Evolutionary conservation across 2,797 vertebrate genomes (phyloP).

Genomic region (Scolopax bukidnonensis): DNA sequence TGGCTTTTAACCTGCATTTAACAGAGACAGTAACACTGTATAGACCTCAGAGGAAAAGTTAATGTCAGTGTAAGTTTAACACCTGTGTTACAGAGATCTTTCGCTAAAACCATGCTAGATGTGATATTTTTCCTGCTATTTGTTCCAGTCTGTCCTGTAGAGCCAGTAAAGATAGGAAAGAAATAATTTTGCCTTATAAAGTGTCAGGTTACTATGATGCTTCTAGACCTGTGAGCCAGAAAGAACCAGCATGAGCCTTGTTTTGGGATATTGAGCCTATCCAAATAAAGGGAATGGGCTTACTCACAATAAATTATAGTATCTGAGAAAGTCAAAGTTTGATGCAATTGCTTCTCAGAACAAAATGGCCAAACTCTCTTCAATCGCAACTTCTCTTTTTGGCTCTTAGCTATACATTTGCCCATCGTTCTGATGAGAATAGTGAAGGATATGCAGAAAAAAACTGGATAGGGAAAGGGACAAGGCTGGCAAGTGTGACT

Average conservation of each 20-base stretch:
- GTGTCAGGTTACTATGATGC: not conserved
- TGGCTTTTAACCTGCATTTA: not conserved
- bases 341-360: not conserved
- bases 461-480: not conserved
- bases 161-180: not conserved
- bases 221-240: not conserved
- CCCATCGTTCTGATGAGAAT: not conserved
- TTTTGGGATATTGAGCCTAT: not conserved
- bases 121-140: not conserved
- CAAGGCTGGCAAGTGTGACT: not conserved
- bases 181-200: not conserved
- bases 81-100: not conserved
- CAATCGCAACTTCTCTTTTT: not conserved
- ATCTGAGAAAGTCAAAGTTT: not conserved
- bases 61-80: not conserved
- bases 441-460: not conserved
- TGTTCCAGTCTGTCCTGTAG: not conserved
- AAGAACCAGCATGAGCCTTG: not conserved
- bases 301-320: not conserved
- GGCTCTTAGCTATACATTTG: not conserved
- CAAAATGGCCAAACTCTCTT: not conserved
- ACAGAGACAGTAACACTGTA: not conserved
- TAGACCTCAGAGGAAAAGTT: not conserved
- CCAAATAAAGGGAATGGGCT: not conserved
- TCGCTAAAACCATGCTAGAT: not conserved